Evolutionary conservation across 2,797 vertebrate species (phyloP).

Genomic region (Coreius guichenoti): DNA sequence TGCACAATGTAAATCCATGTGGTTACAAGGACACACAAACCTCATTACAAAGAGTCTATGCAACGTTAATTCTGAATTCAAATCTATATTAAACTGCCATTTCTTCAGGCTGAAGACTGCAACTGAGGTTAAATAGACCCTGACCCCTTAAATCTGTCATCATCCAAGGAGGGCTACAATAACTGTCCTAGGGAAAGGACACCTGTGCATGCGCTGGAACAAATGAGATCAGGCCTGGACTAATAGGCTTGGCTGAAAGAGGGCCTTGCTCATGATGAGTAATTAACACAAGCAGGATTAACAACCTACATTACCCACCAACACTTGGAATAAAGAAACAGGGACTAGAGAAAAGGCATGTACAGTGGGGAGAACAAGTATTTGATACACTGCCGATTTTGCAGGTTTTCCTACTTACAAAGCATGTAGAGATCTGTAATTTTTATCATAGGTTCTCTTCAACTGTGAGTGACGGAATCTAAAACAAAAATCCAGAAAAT

Average conservation of each 20-base stretch:
- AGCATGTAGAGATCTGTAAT: too few species aligned
- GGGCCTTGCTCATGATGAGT: conserved; percentile 56
- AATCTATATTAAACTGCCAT: not conserved
- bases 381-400: too few species aligned
- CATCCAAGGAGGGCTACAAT: not conserved
- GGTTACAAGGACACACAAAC: not conserved
- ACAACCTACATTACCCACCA: conserved; percentile 44
- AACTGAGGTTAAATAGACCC: conserved; percentile 21
- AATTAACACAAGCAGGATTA: conserved; percentile 65
- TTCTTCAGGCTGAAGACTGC: too few species aligned
- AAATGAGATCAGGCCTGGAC: conserved; percentile 63
- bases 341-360: conserved; percentile 1
- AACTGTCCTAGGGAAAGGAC: conserved; percentile 44
- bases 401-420: too few species aligned
- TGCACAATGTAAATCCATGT: not conserved
- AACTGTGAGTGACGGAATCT: too few species aligned
- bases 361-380: too few species aligned
- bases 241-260: conserved; percentile 62
- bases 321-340: conserved; percentile 31
- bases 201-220: conserved; percentile 45
- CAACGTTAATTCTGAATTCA: not conserved
- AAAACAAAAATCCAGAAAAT: too few species aligned
- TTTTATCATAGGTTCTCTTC: too few species aligned
- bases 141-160: conserved; percentile 25
- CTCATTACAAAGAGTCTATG: not conserved